Evolutionary conservation across 92 coral and sea anemone species (phyloP), one percentile per base, ranked within the genome.

Genomic region (Ricordea florida): DNA sequence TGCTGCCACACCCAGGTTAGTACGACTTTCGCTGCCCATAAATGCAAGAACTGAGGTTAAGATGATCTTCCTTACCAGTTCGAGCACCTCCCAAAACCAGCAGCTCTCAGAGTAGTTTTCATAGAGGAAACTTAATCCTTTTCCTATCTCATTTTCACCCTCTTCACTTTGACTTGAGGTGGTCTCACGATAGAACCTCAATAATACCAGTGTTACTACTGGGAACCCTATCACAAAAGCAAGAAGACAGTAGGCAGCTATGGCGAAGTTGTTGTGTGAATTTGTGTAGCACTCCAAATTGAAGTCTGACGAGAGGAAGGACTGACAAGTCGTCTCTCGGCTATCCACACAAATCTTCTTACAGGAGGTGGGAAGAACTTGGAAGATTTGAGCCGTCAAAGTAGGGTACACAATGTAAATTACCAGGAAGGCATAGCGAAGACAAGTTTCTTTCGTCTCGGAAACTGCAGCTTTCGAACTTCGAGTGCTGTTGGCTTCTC

Each of bases 41-140:
- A 72, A 72, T 14, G 58, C 29, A 28, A 72, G 69, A 17, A 41
- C 79, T 43, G 79, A 52, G 11, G 79, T 51, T 57, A 72, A 40
- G 57, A 72, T 72, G 31, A 57, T 41, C 28, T 72, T 72, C 27
- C 79, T 42, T 13, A 56, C 55, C 68, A 72, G 40, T 57, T 72
- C 79, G 18, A 72, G 24, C 10, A 46, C 18, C 35, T 72, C 79
- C 79, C 79, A 72, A 26, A 38, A 72, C 79, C 79, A 72, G 48
- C 68, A 55, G 3, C 37, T 28, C 6, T 46, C 45, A 24, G 67
- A 55, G 32, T 72, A 72, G 26, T 72, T 72, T 22, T 72, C 79
- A 23, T 72, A 56, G 8, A 72, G 69, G 30, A 72, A 72, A 34
- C 30, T 29, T 46, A 43, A 59, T 36, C 24, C 27, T 15, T 17